Evolutionary conservation across 2,113 vertebrate genomes (phyloP).

Genomic region (Hippocampus barbouri): DNA sequence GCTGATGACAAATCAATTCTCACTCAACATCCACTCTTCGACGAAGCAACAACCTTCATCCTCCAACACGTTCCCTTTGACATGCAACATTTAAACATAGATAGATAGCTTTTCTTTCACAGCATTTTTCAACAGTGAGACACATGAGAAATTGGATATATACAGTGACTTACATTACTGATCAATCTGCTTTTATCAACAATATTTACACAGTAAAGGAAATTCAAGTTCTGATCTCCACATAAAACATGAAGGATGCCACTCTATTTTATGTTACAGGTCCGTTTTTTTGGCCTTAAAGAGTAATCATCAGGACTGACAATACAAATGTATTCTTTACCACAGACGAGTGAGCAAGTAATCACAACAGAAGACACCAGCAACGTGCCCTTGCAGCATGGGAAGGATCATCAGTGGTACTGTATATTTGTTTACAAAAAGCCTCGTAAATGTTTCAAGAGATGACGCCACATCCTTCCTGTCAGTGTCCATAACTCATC

Average conservation of each 20-base stretch:
- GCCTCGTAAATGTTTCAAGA: constrained; percentile 10
- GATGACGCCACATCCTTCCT: background rate
- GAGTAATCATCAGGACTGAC: constrained; percentile 24
- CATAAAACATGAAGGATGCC: constrained; percentile 5
- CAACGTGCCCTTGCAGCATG: constrained; percentile 19
- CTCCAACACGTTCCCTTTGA: constrained; percentile 32
- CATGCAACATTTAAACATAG: constrained; percentile 68
- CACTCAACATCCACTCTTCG: background rate
- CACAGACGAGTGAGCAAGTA: constrained; percentile 24
- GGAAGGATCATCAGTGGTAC: constrained; percentile 31
- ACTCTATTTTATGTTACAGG: constrained; percentile 17
- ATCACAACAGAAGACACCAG: constrained; percentile 24
- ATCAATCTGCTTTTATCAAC: constrained; percentile 64
- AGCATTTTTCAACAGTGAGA: constrained; percentile 52
- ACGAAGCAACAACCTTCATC: constrained; percentile 19
- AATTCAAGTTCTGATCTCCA: constrained; percentile 21
- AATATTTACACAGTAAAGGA: constrained; percentile 62
- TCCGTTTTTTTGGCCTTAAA: constrained; percentile 40
- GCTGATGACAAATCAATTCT: constrained; percentile 48
- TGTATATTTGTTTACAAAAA: constrained; percentile 29
- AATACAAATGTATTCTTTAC: constrained; percentile 19
- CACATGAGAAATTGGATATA: constrained; percentile 63
- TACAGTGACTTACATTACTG: constrained; percentile 70
- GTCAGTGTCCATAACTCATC: background rate
- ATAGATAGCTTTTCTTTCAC: constrained; percentile 51